Conservation (phyloP, 2,888 invertebrate species). For the Acronicta alni region DNA sequence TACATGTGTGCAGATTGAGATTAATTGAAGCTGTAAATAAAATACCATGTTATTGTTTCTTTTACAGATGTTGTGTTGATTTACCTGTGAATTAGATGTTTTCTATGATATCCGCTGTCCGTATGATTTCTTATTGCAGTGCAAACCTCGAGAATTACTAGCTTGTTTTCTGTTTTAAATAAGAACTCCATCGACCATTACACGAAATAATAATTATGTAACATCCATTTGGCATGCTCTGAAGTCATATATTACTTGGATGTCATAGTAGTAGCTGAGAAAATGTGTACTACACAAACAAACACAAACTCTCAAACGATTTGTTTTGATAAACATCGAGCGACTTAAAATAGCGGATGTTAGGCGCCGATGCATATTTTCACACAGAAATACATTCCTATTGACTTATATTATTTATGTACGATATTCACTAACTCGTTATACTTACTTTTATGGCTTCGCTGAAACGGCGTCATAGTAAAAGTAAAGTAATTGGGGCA, state of each 20-base stretch:
- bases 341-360: slow-evolving; percentile 39
- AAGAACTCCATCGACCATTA: not conserved
- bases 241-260: slow-evolving; percentile 1
- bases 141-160: not conserved
- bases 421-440: slow-evolving; percentile 3
- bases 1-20: slow-evolving; percentile 33
- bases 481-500: slow-evolving; percentile 47
- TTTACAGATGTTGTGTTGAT: slow-evolving; percentile 1
- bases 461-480: slow-evolving; percentile 29
- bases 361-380: slow-evolving; percentile 24
- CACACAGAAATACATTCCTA: slow-evolving; percentile 41
- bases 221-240: slow-evolving; percentile 13
- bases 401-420: slow-evolving; percentile 2
- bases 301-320: slow-evolving; percentile 28
- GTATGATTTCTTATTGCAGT: too few species aligned
- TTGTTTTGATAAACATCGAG: slow-evolving; percentile 41
- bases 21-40: slow-evolving; percentile 44
- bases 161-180: not conserved
- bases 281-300: slow-evolving; percentile 35
- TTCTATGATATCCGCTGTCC: not conserved
- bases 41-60: slow-evolving; percentile 37
- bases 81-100: not conserved
- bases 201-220: not conserved
- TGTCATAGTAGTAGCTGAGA: slow-evolving; percentile 11
- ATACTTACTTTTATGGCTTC: slow-evolving; percentile 39